Base-by-base conservation (phyloP, 2,797 vertebrate species). In the Champsocephalus gunnari region DNA sequence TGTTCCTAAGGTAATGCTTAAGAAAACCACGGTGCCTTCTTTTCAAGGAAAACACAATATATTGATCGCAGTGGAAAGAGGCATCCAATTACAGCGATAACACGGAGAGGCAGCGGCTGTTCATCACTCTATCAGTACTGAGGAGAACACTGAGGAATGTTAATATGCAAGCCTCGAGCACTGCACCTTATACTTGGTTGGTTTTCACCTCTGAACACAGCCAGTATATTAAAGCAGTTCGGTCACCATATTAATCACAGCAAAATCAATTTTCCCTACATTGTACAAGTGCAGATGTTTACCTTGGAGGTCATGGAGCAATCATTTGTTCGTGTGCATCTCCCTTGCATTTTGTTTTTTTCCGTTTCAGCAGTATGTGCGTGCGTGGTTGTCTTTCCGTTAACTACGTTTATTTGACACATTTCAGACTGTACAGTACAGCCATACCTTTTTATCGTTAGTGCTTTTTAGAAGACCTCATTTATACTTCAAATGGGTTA, bases 71-170 rank as follows among this genome's bases (percentile, higher is more conserved):
- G 13, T 59, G 19, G 47, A 67, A 58, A 55, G 9, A 6, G 24
- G 45, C 11, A 50, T 79, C 59, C 72, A 73, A 71, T 83, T 75
- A 83, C 43, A 72, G n/a, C 1, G 77, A 56, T 68, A 57, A 75
- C 51, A 66, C 57, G 0, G 17, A 19, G 44, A 48, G 65, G 44
- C 65, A 79, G 65, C 47, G 41, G 16, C 59, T 60, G 72, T 66
- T 61, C 75, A 63, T 78, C 68, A 64, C 71, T 75, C 34, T 19
- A 57, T 66, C 67, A 47, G 47, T 48, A n/a, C 56, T 38, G 44
- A 47, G 24, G 14, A 50, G 61, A 70, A 63, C 13, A 56, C 51
- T 24, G 12, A 44, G 17, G 47, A 56, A 59, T 59, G 55, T 69
- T 72, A 72, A 78, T 61, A 57, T 64, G 21, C 17, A 66, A 66